Evolutionary conservation across 2,113 vertebrate genomes (phyloP).

Genomic region (Triplophysa siluroides): DNA sequence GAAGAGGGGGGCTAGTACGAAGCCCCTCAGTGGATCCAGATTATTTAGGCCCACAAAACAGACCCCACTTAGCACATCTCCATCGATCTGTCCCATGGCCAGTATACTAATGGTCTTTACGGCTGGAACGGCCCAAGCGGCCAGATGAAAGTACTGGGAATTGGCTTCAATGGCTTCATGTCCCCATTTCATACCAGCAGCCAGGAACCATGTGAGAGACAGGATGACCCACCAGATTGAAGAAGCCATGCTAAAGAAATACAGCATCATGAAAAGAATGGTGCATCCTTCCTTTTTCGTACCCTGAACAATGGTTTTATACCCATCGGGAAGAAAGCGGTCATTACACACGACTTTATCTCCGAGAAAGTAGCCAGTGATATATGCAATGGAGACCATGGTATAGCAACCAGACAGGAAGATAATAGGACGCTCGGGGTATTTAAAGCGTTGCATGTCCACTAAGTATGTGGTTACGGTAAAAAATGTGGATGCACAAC

Average conservation of each 20-base stretch:
- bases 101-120: constrained; percentile 97
- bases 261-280: constrained; percentile 99
- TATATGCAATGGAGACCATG: constrained; percentile 98
- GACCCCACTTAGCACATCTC: constrained; percentile 91
- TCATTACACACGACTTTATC: constrained; percentile 93
- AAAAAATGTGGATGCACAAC: constrained; percentile 94
- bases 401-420: constrained; percentile 97
- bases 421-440: constrained; percentile 95
- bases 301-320: constrained; percentile 92
- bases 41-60: constrained; percentile 94
- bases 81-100: constrained; percentile 95
- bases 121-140: constrained; percentile 93
- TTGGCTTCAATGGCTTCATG: constrained; percentile 97
- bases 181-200: constrained; percentile 98
- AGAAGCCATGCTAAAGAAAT: constrained; percentile 98
- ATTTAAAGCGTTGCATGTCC: constrained; percentile 97
- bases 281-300: constrained; percentile 98
- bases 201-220: constrained; percentile 97
- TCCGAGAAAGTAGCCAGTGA: constrained; percentile 90
- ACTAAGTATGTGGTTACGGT: constrained; percentile 95
- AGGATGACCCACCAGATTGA: constrained; percentile 99
- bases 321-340: constrained; percentile 84
- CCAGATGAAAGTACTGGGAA: constrained; percentile 97
- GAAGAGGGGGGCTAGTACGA: constrained; percentile 93
- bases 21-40: constrained; percentile 90